Evolutionary conservation across 2,113 vertebrate genomes (phyloP).

Genomic region (Melanotaenia duboulayi): DNA sequence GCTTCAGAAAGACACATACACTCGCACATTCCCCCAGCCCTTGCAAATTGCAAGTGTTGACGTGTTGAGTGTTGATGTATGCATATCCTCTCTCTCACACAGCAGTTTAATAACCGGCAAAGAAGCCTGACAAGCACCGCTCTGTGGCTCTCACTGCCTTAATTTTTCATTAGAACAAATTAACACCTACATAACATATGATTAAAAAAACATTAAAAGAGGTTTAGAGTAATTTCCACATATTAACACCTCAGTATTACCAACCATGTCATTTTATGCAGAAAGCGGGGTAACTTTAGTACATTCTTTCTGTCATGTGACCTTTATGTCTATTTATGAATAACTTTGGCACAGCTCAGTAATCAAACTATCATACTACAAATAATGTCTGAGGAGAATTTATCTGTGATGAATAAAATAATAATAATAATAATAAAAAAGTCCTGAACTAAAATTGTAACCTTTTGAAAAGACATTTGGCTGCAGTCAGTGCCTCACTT

Average conservation of each 20-base stretch:
- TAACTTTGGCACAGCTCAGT: conserved; percentile 8
- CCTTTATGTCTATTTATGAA: conserved; percentile 33
- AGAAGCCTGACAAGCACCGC: conserved; percentile 75
- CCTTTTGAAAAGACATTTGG: conserved; percentile 23
- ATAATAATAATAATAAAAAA: neutral
- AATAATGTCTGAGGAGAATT: conserved; percentile 35
- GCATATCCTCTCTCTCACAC: conserved; percentile 69
- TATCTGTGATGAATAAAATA: conserved; percentile 7
- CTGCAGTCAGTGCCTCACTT: conserved; percentile 25
- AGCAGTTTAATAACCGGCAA: conserved; percentile 76
- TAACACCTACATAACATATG: conserved; percentile 70
- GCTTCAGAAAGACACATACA: conserved; percentile 49
- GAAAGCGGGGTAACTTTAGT: conserved; percentile 27
- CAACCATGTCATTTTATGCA: conserved; percentile 35
- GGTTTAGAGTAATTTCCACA: conserved; percentile 71
- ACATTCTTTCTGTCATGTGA: conserved; percentile 21
- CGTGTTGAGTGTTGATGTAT: conserved; percentile 73
- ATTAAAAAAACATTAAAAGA: conserved; percentile 67
- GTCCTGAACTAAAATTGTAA: conserved; percentile 14
- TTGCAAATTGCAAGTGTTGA: conserved; percentile 62
- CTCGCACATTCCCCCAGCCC: conserved; percentile 29
- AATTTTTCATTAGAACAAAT: conserved; percentile 60
- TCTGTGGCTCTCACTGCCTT: conserved; percentile 52
- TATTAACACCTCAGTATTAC: conserved; percentile 52
- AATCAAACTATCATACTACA: conserved; percentile 41